Evolutionary conservation across 2,113 vertebrate genomes (phyloP).

Genomic region (Erythrocercus mccallii): DNA sequence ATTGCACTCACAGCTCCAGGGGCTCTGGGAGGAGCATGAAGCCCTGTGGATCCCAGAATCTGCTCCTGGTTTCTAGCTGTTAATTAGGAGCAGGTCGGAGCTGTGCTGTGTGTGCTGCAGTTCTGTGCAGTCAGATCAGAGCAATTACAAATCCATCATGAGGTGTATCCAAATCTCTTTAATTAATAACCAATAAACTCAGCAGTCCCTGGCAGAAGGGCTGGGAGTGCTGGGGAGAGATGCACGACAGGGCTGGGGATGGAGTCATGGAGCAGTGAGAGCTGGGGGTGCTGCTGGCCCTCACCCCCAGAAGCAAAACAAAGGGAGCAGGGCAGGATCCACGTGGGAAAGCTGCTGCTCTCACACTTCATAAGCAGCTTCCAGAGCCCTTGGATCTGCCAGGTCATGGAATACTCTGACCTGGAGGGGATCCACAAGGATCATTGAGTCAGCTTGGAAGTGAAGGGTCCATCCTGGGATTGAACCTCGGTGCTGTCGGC

Average conservation of each 20-base stretch:
- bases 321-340: too few relatives aligned
- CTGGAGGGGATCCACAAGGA: background rate
- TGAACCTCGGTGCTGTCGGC: background rate
- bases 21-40: background rate
- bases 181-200: background rate
- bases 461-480: background rate
- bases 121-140: slow-evolving; percentile 9
- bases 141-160: slow-evolving; percentile 15
- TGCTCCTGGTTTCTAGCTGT: background rate
- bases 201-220: background rate
- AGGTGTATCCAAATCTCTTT: background rate
- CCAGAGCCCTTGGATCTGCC: background rate
- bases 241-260: background rate
- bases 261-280: background rate
- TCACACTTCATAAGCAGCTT: too few relatives aligned
- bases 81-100: background rate
- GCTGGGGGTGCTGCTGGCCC: background rate
- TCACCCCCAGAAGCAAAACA: background rate
- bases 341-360: background rate
- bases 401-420: background rate
- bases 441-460: background rate
- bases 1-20: background rate
- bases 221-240: background rate
- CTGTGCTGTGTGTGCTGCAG: background rate
- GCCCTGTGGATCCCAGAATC: background rate